phyloP scores from a whole-genome alignment of 1,140 invertebrate genomes.

The Scaptomyza montana region DNA sequence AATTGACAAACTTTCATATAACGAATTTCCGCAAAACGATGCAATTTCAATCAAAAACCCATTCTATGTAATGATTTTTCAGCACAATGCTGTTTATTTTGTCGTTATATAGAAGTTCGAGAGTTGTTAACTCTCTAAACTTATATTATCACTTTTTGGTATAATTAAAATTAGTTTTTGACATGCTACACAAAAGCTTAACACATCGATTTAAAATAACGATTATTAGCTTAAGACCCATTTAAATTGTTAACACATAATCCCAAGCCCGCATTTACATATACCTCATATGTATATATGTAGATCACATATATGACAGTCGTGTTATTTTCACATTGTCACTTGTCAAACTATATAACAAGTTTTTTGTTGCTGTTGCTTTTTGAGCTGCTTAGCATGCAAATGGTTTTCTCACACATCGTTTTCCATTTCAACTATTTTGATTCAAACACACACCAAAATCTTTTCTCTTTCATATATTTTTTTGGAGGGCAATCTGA shows the following conservation, averaged over 20 bases:
- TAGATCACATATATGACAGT: slow-evolving; percentile 10
- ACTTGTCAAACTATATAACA: slow-evolving; percentile 28
- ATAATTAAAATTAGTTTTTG: too few relatives aligned
- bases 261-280: slow-evolving; percentile 3
- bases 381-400: slow-evolving; percentile 28
- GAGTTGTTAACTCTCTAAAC: too few relatives aligned
- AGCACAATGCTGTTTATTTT: too few relatives aligned
- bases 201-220: background rate
- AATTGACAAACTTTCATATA: too few relatives aligned
- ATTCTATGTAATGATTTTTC: too few relatives aligned
- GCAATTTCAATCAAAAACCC: too few relatives aligned
- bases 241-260: slow-evolving; percentile 21
- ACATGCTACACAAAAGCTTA: background rate
- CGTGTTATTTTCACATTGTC: slow-evolving; percentile 12
- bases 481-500: slow-evolving; percentile 32
- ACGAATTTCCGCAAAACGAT: too few relatives aligned
- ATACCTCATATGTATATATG: background rate
- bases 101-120: too few relatives aligned
- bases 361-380: slow-evolving; percentile 13
- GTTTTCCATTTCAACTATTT: slow-evolving; percentile 10
- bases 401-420: slow-evolving; percentile 54
- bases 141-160: too few relatives aligned
- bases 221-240: background rate
- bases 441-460: background rate
- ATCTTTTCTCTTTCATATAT: slow-evolving; percentile 64